Conservation (phyloP, 2,888 invertebrate species). For the Metalampra italica region DNA sequence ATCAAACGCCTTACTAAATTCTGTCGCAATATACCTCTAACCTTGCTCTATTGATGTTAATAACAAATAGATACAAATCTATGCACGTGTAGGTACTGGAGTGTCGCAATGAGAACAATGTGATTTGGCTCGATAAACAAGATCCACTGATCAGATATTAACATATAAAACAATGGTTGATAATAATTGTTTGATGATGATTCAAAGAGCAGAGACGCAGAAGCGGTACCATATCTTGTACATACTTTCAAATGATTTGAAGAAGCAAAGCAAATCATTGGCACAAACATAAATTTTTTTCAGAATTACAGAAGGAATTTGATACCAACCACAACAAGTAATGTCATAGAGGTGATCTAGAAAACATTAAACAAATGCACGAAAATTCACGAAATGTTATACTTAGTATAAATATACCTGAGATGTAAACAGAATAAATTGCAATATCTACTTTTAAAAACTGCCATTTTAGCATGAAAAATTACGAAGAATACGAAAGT, state of each 20-base stretch:
- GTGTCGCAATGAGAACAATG: conserved; percentile 29
- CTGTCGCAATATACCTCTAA: conserved; percentile 45
- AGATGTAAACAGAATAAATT: too few relatives aligned
- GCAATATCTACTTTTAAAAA: too few relatives aligned
- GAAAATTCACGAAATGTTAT: too few relatives aligned
- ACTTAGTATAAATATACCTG: too few relatives aligned
- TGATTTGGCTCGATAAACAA: conserved; percentile 22
- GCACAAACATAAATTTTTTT: neutral
- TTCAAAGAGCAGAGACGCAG: conserved; percentile 9
- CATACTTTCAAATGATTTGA: neutral
- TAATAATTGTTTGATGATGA: conserved; percentile 20
- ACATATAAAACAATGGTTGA: conserved; percentile 29
- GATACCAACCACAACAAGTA: too few relatives aligned
- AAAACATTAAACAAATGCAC: too few relatives aligned
- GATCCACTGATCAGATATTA: conserved; percentile 27
- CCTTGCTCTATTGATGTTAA: conserved; percentile 26
- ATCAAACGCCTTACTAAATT: conserved; percentile 15
- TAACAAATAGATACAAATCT: conserved; percentile 33
- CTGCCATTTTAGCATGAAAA: too few relatives aligned
- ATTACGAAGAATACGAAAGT: too few relatives aligned
- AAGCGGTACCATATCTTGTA: neutral
- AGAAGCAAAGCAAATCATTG: neutral
- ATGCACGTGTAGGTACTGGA: conserved; percentile 7
- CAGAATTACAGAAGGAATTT: too few relatives aligned
- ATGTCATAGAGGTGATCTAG: too few relatives aligned